Evolutionary conservation across 2,797 vertebrate genomes (phyloP).

Genomic region (Lates japonicus): DNA sequence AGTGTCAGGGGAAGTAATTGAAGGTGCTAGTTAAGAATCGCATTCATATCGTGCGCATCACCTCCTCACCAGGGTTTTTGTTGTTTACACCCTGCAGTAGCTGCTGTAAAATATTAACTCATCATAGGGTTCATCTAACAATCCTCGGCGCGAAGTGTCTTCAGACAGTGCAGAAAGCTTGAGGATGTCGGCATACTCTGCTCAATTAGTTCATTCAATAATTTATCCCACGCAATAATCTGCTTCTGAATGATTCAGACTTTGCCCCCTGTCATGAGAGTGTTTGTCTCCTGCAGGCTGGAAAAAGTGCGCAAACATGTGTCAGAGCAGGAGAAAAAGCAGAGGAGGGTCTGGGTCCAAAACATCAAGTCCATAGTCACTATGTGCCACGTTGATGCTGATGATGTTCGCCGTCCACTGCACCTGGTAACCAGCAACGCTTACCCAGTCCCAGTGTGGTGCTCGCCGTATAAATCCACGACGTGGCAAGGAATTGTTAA

Average conservation of each 20-base stretch:
- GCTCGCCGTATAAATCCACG: constrained; percentile 97
- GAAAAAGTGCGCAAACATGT: constrained; percentile 99
- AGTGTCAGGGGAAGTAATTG: constrained; percentile 10
- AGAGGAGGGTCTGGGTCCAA: constrained; percentile 95
- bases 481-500: constrained; percentile 86
- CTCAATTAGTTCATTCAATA: constrained; percentile 61
- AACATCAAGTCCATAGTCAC: constrained; percentile 99
- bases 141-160: constrained; percentile 7
- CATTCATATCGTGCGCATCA: constrained; percentile 28
- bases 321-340: constrained; percentile 96
- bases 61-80: constrained; percentile 14
- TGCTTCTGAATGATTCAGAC: background rate
- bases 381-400: constrained; percentile 98
- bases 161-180: constrained; percentile 27
- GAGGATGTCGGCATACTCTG: constrained; percentile 40
- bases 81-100: constrained; percentile 4
- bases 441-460: constrained; percentile 97
- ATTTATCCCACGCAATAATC: constrained; percentile 59
- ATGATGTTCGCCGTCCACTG: constrained; percentile 99
- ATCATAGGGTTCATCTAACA: constrained; percentile 27
- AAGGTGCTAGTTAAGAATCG: constrained; percentile 15
- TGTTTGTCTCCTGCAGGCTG: constrained; percentile 89
- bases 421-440: constrained; percentile 98
- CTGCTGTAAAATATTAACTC: constrained; percentile 53
- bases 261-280: background rate